Base-by-base conservation (phyloP, 2,113 vertebrate species). In the Elgaria multicarinata region DNA sequence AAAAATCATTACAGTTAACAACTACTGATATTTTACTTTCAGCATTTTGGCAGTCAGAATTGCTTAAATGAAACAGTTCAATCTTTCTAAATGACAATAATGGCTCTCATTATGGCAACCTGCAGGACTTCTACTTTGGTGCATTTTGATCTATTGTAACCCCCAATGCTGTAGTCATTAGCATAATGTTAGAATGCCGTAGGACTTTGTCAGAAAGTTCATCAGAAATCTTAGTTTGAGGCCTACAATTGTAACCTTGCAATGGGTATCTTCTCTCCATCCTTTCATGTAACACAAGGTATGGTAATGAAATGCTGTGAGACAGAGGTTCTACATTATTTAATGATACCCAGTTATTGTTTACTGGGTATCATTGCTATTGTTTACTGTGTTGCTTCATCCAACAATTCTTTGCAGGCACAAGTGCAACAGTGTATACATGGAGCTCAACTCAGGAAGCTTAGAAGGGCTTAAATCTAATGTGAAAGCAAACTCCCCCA, bases 1-100 rank as follows among this genome's bases (percentile, higher is more conserved):
- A 96, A 89, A 97, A 96, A 95, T 96, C 94, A 87, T 96, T 95
- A 94, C 91, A 87, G 64, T 91, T 96, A 96, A 96, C 91, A 94
- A 92, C 93, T 80, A 91, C 93, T 94, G 93, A 94, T 95, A 95
- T 93, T 97, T 96, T 94, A 92, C 86, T 93, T 96, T 94, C 87
- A 89, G 93, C 86, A 90, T 95, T 92, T 93, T 89, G 87, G 90
- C 92, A 96, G 94, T 95, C 93, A 94, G 83, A 94, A 94, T 77
- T 77, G 83, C 94, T 93, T 95, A 94, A 96, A 96, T 95, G 92
- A 96, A 97, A 94, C 87, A 93, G 93, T 96, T 95, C 93, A 50
- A 90, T 95, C 94, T 95, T 89, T 93, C 39, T 89, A 93, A 92
- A 89, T 95, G 94, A 94, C 93, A 94, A 93, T 95, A 95, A 94